A percentile compares a stretch with the other conserved stretches of the same genome.
Evolutionary conservation across 2,797 vertebrate species (phyloP).

Genomic region (Carapus acus): DNA sequence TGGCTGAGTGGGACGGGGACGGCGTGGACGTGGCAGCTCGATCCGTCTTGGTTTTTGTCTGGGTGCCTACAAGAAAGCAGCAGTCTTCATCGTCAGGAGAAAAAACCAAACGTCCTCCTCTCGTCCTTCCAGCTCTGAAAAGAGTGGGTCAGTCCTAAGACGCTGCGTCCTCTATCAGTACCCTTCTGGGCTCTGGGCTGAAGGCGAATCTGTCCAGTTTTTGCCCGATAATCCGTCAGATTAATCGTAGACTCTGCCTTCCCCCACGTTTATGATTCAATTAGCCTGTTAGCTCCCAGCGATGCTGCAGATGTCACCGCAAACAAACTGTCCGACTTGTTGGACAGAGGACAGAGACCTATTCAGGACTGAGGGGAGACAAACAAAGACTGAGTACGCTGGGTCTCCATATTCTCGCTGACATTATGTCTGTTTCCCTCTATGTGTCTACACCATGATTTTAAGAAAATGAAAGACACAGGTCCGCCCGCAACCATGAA

Average conservation of each 20-base stretch:
- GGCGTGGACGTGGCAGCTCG: conserved; percentile 11
- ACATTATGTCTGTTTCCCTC: not conserved
- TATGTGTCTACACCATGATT: not conserved
- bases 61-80: no score
- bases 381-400: no score
- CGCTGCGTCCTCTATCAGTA: no score
- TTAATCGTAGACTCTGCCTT: conserved; percentile 40
- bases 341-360: conserved; percentile 16
- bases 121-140: not conserved
- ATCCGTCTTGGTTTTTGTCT: no score
- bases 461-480: not conserved
- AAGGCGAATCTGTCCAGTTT: conserved; percentile 17
- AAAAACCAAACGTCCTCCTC: no score
- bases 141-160: no score
- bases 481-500: conserved; percentile 1
- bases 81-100: no score
- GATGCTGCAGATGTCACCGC: conserved; percentile 7
- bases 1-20: conserved; percentile 20
- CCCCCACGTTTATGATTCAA: conserved; percentile 38
- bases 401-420: no score
- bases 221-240: conserved; percentile 27
- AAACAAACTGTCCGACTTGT: conserved; percentile 3
- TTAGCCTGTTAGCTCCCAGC: conserved; percentile 30
- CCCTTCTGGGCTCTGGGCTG: no score
- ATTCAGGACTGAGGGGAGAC: conserved; percentile 22